Base-by-base conservation (phyloP, 2,113 vertebrate genomes). In the Deroptyus accipitrinus region DNA sequence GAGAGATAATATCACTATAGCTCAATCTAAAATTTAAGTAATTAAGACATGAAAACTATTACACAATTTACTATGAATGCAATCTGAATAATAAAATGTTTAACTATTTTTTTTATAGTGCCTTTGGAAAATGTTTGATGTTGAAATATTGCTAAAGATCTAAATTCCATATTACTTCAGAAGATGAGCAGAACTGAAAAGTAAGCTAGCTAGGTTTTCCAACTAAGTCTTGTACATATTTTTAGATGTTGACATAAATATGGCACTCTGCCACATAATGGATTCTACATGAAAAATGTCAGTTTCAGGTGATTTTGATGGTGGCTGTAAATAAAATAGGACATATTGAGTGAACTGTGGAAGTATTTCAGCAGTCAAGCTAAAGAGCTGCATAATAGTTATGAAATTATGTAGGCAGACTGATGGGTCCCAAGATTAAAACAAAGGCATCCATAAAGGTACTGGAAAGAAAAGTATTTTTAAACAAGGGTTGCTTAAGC, bases 1-100 rank as follows among this genome's bases (percentile, higher is more conserved):
- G 98, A 97, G 97, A 98, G 98, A 98, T 98, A 98, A 97, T 98
- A 98, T 98, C 98, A 97, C 98, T 98, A 97, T 97, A 96, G 98
- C 97, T 98, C 98, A 98, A 98, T 98, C 98, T 98, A 98, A 98
- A 98, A 98, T 98, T 98, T 98, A 98, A 98, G 98, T 98, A 98
- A 98, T 98, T 98, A 98, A 98, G 98, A 98, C 97, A 97, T 98
- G 98, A 98, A 98, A 98, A 98, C 98, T 98, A 98, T 98, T 98
- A 98, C 97, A 98, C 98, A 98, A 98, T 98, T 98, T 98, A 97
- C 98, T 96, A 97, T 96, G 91, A 97, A 98, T 97, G 97, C 91
- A 81, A 94, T 73, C 85, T 93, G 98, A 98, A 98, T 98, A 98
- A 97, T 98, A 97, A 98, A 97, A 96, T 48, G 49, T 83, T 98